phyloP scores from a whole-genome alignment of 2,797 vertebrate genomes.

The Muscicapa striata region DNA sequence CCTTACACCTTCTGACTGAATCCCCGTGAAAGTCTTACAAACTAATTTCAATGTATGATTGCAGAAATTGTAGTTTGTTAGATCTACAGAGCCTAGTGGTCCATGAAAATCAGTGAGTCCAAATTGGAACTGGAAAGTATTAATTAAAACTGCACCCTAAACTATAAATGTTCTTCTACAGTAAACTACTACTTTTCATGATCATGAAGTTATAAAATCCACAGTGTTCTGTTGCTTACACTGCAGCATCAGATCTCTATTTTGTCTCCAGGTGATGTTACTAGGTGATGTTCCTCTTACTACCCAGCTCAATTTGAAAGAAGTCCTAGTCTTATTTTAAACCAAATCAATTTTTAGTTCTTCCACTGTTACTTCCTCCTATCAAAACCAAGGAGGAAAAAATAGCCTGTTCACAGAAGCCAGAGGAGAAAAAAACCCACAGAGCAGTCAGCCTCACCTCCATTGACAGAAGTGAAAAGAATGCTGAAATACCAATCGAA shows the following conservation, averaged over 20 bases:
- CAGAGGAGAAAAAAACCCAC: neutral
- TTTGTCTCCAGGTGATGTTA: neutral
- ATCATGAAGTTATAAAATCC: neutral
- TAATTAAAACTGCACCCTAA: neutral
- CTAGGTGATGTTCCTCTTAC: neutral
- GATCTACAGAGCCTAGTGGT: neutral
- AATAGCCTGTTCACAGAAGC: neutral
- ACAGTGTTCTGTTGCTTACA: neutral
- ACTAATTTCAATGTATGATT: neutral
- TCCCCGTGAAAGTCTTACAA: neutral
- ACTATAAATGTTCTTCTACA: neutral
- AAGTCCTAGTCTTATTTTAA: neutral
- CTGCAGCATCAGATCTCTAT: neutral
- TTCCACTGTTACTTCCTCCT: neutral
- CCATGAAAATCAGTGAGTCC: neutral
- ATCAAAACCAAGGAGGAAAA: neutral
- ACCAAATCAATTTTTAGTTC: neutral
- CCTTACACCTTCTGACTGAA: neutral
- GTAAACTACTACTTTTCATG: neutral
- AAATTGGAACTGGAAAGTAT: neutral
- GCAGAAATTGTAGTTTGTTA: neutral
- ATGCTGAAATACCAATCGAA: neutral
- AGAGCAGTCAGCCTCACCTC: neutral
- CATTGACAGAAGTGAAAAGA: neutral
- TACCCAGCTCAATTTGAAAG: neutral